Evolutionary conservation across 2,888 invertebrate species (phyloP), one percentile per base, ranked within the genome.

Genomic region (Drosophila lacicola): DNA sequence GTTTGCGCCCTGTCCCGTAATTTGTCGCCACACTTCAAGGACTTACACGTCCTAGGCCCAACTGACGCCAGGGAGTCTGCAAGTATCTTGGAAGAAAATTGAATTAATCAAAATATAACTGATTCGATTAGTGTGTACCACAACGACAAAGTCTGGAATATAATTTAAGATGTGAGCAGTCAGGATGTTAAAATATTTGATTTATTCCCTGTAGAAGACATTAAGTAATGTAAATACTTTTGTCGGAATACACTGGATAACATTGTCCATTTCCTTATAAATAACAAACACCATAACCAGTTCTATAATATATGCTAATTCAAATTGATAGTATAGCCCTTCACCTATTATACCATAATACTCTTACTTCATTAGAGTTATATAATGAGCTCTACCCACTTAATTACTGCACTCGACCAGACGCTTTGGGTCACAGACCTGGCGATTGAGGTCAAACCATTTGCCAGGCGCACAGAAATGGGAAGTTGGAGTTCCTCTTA

Each of bases 1-100:
- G 50, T 57, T 60, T 46, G 47, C 63, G 60, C 58, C 81, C 68
- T 87, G 81, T 78, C 69, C 82, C 79, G 88, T 82, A 84, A 87
- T 82, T 82, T 87, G 88, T 81, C 85, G 66, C 53, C 71, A 54
- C 70, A 62, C 51, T 34, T 51, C 55, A 49, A 60, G 69, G 58
- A 67, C 46, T 51, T 11, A 37, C n/a, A 21, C 17, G 42, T 25
- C 42, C 29, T 66, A 34, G 11, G 29, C 29, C 21, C 17, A 33
- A 41, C 39, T 19, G 29, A 53, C 53, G 25, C 17, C 19, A n/a
- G 41, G 46, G 36, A 68, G 65, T 68, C 65, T 65, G 65, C 19
- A 19, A 53, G 33, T 53, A 67, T 34, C 54, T 65, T 65, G 37
- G 14, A 34, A 39, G 19, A 67, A 68, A 65, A 66, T 66, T 55